A percentile compares a stretch with the other conserved stretches of the same genome.
phyloP scores from a whole-genome alignment of 2,888 invertebrate species.

The Mayetiola destructor region DNA sequence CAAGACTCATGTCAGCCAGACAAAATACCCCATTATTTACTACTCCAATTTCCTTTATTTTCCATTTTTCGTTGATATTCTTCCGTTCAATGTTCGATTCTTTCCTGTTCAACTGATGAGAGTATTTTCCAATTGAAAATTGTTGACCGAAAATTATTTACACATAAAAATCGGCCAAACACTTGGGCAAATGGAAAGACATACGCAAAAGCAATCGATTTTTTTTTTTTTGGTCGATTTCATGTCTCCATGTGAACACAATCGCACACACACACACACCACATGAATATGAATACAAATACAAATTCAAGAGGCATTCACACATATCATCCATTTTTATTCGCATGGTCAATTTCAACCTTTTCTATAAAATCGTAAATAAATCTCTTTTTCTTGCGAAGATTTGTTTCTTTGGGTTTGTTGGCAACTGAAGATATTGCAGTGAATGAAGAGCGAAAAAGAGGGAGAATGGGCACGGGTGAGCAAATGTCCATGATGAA shows the following conservation, averaged over 20 bases:
- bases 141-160: background rate
- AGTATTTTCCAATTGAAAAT: constrained; percentile 6
- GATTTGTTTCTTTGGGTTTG: background rate
- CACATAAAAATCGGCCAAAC: background rate
- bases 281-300: no score
- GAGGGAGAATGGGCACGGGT: no score
- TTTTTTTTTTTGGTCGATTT: background rate
- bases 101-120: background rate
- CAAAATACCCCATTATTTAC: constrained; percentile 10
- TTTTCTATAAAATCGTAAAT: constrained; percentile 9
- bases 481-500: no score
- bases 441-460: background rate
- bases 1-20: no score
- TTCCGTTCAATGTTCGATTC: background rate
- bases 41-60: constrained; percentile 6
- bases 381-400: background rate
- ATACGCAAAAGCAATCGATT: background rate
- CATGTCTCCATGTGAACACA: background rate
- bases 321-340: no score
- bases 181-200: background rate
- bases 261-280: background rate
- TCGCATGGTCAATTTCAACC: constrained; percentile 9
- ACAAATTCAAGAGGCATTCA: no score
- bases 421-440: background rate
- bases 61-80: background rate